phyloP scores from a whole-genome alignment of 2,113 vertebrate species.

The Semnornis frantzii region DNA sequence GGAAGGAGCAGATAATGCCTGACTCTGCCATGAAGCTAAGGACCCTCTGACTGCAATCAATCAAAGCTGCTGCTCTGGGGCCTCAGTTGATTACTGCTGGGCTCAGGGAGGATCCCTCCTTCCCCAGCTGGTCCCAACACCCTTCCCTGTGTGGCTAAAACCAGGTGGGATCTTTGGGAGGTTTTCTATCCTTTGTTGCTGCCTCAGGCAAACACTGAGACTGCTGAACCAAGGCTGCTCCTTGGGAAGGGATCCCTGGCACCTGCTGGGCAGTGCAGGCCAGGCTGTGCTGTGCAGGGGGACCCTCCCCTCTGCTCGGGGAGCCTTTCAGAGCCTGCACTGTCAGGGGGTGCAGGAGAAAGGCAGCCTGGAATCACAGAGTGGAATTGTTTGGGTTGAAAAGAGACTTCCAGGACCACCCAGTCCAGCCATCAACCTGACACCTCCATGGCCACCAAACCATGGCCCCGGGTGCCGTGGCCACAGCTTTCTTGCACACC shows the following conservation, averaged over 20 bases:
- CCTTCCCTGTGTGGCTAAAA: background rate
- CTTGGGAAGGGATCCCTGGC: background rate
- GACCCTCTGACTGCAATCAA: background rate
- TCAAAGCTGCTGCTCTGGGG: background rate
- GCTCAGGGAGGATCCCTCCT: background rate
- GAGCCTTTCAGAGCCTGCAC: background rate
- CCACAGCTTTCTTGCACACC: too few relatives aligned
- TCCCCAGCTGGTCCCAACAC: rapidly evolving
- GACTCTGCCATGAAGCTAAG: background rate
- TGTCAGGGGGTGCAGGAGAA: background rate
- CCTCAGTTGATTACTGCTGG: background rate
- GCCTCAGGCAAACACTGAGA: background rate
- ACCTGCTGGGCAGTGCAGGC: background rate
- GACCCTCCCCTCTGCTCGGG: background rate
- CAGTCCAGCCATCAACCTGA: too few relatives aligned
- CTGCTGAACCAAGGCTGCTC: background rate
- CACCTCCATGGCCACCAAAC: too few relatives aligned
- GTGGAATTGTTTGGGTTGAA: too few relatives aligned
- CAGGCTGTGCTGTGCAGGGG: rapidly evolving
- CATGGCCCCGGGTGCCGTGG: too few relatives aligned
- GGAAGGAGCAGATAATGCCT: background rate
- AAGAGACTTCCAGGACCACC: too few relatives aligned
- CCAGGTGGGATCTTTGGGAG: background rate
- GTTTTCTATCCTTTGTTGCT: too few relatives aligned
- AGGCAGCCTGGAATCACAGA: background rate